phyloP scores from a whole-genome alignment of 2,113 vertebrate species.

The Bothrops jararaca region DNA sequence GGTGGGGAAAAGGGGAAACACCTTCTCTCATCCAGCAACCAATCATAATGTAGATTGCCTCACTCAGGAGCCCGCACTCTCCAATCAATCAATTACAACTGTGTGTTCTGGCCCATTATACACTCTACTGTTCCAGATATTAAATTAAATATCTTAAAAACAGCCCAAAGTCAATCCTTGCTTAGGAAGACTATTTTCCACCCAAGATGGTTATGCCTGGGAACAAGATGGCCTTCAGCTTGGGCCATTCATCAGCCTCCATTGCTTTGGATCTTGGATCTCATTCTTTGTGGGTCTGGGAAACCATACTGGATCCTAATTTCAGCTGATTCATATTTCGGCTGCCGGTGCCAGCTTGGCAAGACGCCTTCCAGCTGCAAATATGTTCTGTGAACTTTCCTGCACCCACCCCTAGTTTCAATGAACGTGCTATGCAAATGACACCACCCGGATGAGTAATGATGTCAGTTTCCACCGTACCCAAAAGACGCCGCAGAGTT shows the following conservation, averaged over 20 bases:
- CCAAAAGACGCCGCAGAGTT: background rate
- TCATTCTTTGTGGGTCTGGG: background rate
- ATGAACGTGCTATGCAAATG: background rate
- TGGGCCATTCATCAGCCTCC: background rate
- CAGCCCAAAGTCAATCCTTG: background rate
- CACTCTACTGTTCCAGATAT: background rate
- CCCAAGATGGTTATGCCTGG: background rate
- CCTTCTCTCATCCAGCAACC: background rate
- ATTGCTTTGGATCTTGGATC: background rate
- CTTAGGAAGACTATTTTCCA: background rate
- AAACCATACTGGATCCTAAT: background rate
- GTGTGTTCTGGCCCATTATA: background rate
- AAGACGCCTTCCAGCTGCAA: background rate
- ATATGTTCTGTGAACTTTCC: background rate
- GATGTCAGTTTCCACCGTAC: background rate
- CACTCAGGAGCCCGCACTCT: background rate
- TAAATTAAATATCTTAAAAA: background rate
- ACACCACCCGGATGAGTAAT: background rate
- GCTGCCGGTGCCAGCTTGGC: background rate
- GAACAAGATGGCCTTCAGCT: background rate
- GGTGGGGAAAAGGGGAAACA: background rate
- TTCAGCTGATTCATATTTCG: background rate
- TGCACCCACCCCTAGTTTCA: background rate
- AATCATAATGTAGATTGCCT: background rate
- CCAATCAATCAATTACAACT: background rate